Conservation (phyloP, 2,113 vertebrate genomes). For the Laterallus jamaicensis region DNA sequence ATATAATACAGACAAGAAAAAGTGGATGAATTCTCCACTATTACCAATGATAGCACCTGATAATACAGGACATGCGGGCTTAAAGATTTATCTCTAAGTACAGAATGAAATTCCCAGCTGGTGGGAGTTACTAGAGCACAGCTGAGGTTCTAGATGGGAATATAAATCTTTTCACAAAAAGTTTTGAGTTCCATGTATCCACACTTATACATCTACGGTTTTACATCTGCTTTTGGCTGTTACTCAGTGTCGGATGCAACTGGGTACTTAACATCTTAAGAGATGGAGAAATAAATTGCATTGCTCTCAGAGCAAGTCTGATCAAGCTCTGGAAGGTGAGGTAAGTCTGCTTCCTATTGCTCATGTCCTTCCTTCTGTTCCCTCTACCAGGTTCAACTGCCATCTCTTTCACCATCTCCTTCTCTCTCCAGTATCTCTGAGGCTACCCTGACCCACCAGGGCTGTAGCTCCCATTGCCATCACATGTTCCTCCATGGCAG, state of each 20-base stretch:
- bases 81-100: background rate
- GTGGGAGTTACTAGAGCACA: background rate
- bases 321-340: constrained; percentile 44
- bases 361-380: background rate
- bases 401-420: background rate
- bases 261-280: background rate
- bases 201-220: background rate
- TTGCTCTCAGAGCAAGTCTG: background rate
- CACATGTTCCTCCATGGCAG: rapidly evolving
- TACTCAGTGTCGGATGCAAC: background rate
- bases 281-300: background rate
- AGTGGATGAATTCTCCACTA: background rate
- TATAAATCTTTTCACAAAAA: background rate
- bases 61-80: background rate
- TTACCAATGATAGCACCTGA: background rate
- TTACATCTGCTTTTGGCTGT: background rate
- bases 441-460: background rate
- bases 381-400: background rate
- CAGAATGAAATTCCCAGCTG: background rate
- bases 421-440: rapidly evolving
- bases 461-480: background rate
- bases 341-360: constrained; percentile 36
- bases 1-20: background rate
- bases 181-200: rapidly evolving
- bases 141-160: background rate